These are phyloP conservation scores for Agonopterix heracliana DNA, from an alignment of 2,888 invertebrate species.

Conservation along the genomic window DNA sequence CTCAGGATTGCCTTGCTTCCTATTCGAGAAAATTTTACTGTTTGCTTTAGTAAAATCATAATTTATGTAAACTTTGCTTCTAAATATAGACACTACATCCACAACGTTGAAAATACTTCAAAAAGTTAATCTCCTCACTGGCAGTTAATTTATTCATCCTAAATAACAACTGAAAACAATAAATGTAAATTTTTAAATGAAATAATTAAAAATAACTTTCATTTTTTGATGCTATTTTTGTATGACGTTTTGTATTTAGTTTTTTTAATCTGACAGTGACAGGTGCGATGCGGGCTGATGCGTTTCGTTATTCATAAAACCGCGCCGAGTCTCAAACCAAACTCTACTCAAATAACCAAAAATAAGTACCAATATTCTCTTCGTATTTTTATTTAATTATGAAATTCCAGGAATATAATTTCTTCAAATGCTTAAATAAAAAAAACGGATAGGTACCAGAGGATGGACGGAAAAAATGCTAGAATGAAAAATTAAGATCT, in stretches of 20 bases:
- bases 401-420: too few relatives aligned
- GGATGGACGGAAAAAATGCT: too few relatives aligned
- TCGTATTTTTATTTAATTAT: too few relatives aligned
- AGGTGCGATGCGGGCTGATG: neutral
- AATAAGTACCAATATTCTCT: too few relatives aligned
- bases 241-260: constrained; percentile 34
- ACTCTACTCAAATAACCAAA: too few relatives aligned
- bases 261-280: constrained; percentile 15
- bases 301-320: constrained; percentile 4
- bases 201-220: constrained; percentile 71
- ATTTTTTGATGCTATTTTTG: constrained; percentile 66
- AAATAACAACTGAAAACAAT: constrained; percentile 24
- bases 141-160: constrained; percentile 36
- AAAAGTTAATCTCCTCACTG: constrained; percentile 28
- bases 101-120: constrained; percentile 32
- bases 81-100: constrained; percentile 32
- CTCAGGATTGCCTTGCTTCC: constrained; percentile 55
- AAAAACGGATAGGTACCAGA: too few relatives aligned
- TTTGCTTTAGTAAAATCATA: constrained; percentile 68
- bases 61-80: constrained; percentile 52
- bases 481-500: too few relatives aligned
- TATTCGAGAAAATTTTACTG: constrained; percentile 54
- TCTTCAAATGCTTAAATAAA: too few relatives aligned
- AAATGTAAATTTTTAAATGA: constrained; percentile 35
- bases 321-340: too few relatives aligned